Base-by-base conservation (phyloP, 2,888 invertebrate genomes). In the Drosophila engyochracea region DNA sequence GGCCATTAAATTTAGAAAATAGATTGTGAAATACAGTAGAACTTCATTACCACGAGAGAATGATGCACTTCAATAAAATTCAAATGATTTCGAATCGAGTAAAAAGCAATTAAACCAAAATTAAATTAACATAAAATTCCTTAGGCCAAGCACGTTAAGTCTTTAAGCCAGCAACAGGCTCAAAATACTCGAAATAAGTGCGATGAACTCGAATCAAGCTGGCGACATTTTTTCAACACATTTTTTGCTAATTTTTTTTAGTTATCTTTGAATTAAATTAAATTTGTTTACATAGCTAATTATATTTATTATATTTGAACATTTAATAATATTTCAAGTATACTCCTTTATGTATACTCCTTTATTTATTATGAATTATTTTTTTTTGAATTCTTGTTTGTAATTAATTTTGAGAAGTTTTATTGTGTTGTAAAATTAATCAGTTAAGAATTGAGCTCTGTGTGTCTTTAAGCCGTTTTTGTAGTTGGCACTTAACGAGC, bases 401-500 rank as follows among this genome's bases (percentile, higher is more conserved):
- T 1, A 30, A 30, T 10, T 30, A 28, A 51, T 10, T 52, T 30
- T 19, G 12, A 28, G 6, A 52, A 52, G n/a, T 10, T 53, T 47
- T 25, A 9, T 25, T 16, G 14, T 33, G 14, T 53, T 31, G 31
- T 16, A n/a, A 37, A 55, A 57, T 41, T 2, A 47, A 22, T 53
- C 51, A 37, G 28, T 19, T 47, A 14, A 35, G 5, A 25, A 33
- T 6, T 33, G 10, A 70, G 30, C 25, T 25, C 9, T 14, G 22
- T 49, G 35, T 59, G 7, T 31, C 35, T 44, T 31, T 35, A 14
- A 47, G 37, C n/a, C 7, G 5, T 25, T 49, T 28, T 25, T 10
- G 49, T 58, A 28, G 52, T 25, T 64, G 60, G 37, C 30, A 54
- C 47, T 78, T 64, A 51, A 59, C 59, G 35, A 62, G 64, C 75